Percentiles rank a stretch among this genome's conserved stretches.
phyloP scores from a whole-genome alignment of 2,888 invertebrate species.

The Hermaeophaga mercurialis region DNA sequence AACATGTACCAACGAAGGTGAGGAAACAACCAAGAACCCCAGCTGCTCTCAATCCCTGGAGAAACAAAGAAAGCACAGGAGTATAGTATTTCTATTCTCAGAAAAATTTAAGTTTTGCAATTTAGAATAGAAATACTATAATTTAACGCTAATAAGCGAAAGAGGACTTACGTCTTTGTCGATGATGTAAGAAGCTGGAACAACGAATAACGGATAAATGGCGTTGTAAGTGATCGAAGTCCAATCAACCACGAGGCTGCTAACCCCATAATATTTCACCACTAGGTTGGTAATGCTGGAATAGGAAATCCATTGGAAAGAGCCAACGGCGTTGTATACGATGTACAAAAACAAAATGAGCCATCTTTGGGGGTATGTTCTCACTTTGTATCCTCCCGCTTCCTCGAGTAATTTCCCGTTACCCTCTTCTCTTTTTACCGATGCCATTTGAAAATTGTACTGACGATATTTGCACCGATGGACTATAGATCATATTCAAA shows the following conservation, averaged over 20 bases:
- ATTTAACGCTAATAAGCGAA: no score
- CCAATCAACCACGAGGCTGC: conserved; percentile 82
- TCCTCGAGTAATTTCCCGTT: background rate
- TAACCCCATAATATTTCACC: conserved; percentile 72
- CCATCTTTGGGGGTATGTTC: conserved; percentile 69
- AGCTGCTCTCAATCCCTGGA: conserved; percentile 83
- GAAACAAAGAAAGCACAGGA: background rate
- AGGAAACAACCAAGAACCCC: conserved; percentile 80
- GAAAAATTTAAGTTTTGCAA: no score
- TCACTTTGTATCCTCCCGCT: background rate
- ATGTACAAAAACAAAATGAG: conserved; percentile 81
- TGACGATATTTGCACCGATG: background rate
- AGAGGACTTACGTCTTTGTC: conserved; percentile 87
- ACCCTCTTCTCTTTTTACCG: conserved; percentile 9
- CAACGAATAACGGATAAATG: conserved; percentile 90
- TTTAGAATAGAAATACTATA: no score
- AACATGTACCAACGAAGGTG: conserved; percentile 85
- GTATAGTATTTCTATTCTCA: no score
- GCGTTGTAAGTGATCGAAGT: conserved; percentile 97
- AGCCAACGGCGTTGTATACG: conserved; percentile 84
- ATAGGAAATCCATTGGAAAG: conserved; percentile 95
- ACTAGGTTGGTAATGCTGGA: conserved; percentile 87
- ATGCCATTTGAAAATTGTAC: conserved; percentile 3
- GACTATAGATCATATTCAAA: conserved; percentile 6
- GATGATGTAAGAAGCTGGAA: conserved; percentile 93